Evolutionary conservation across 2,888 invertebrate genomes (phyloP).

Genomic region (Sipha maydis): DNA sequence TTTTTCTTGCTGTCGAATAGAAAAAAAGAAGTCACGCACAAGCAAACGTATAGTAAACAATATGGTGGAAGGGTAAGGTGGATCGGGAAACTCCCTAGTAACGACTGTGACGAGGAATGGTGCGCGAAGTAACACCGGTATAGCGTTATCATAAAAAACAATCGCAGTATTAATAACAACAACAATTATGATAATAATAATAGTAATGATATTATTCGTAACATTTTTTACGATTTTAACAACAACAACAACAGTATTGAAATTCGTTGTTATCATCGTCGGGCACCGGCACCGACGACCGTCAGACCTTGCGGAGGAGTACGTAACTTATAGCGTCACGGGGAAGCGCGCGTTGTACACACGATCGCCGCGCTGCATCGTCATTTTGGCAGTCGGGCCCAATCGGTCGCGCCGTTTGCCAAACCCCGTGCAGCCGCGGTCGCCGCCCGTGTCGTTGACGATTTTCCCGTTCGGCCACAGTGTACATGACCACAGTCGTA

Average conservation of each 20-base stretch:
- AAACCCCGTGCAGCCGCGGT: slow-evolving; percentile 11
- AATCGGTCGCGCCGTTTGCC: slow-evolving; percentile 57
- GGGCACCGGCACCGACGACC: background rate
- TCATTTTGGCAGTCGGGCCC: slow-evolving; percentile 57
- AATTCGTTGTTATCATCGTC: background rate
- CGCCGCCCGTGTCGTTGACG: slow-evolving; percentile 44
- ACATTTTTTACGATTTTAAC: no score
- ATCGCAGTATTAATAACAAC: no score
- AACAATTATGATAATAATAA: background rate
- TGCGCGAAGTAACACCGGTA: no score
- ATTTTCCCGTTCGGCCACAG: slow-evolving; percentile 11
- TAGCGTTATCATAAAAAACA: no score
- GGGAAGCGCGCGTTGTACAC: background rate
- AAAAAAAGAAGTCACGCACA: no score
- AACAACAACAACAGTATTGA: no score
- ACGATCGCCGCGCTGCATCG: background rate
- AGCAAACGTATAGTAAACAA: no score
- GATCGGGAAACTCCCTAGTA: no score
- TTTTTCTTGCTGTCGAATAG: no score
- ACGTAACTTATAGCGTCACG: slow-evolving; percentile 40
- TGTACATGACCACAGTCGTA: no score
- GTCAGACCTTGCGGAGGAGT: slow-evolving; percentile 15
- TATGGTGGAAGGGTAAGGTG: no score
- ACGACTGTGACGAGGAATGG: no score
- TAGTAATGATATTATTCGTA: background rate